Percentiles rank a stretch among this genome's conserved stretches.
phyloP scores from a whole-genome alignment of 2,888 invertebrate genomes.

The Prenolepis imparis region DNA sequence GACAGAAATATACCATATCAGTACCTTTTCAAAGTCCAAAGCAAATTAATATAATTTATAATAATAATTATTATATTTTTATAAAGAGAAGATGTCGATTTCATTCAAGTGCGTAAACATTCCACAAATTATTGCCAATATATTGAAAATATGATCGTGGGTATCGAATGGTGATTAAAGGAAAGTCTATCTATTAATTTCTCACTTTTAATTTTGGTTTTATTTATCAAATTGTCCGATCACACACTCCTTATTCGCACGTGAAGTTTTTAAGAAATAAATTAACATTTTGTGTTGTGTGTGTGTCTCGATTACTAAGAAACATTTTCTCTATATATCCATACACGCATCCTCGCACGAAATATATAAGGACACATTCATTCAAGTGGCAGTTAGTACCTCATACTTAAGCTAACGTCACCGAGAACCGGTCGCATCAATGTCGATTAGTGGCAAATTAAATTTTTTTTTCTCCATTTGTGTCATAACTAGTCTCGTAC shows the following conservation, averaged over 20 bases:
- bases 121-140: not conserved
- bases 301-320: slow-evolving; percentile 30
- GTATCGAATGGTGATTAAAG: slow-evolving; percentile 7
- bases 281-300: slow-evolving; percentile 31
- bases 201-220: slow-evolving; percentile 29
- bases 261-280: slow-evolving; percentile 56
- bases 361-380: slow-evolving; percentile 71
- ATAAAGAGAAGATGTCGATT: not conserved
- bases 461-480: slow-evolving; percentile 38
- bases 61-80: not conserved
- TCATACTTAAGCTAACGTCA: slow-evolving; percentile 75
- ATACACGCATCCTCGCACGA: slow-evolving; percentile 45
- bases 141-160: not conserved
- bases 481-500: not conserved
- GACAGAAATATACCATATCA: not conserved
- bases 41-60: slow-evolving; percentile 1
- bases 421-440: slow-evolving; percentile 39
- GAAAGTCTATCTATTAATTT: slow-evolving; percentile 12
- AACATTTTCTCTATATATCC: slow-evolving; percentile 55
- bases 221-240: slow-evolving; percentile 52
- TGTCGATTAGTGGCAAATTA: slow-evolving; percentile 26
- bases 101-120: slow-evolving; percentile 7
- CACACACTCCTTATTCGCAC: slow-evolving; percentile 40
- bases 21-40: not conserved
- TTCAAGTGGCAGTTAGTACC: slow-evolving; percentile 80